Base-by-base conservation (phyloP, 2,797 vertebrate species). In the Falco biarmicus region DNA sequence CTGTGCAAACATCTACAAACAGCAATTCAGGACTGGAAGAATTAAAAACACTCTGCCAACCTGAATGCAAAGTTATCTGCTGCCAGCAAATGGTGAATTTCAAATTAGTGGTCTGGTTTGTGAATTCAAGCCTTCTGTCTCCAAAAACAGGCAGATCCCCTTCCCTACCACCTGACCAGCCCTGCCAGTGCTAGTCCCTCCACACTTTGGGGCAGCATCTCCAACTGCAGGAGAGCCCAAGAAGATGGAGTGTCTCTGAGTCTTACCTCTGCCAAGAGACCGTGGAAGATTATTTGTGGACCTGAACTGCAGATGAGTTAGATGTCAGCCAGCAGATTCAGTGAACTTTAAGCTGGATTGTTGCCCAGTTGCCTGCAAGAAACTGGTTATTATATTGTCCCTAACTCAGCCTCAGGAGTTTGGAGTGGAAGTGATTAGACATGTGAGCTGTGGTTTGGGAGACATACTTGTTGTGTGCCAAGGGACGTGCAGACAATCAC, bases 401-500 rank as follows among this genome's bases (percentile, higher is more conserved):
- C 60, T 53, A 86, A 47, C 28, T 75, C 59, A 80, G 88, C 77
- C 96, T 80, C 66, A 50, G 18, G 76, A 75, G 86, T 78, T 89
- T 79, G 66, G 90, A 88, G 88, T 92, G 92, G 88, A 96, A 94
- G 85, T 53, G 93, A 97, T 96, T 69, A 90, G 92, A 84, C 37
- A 76, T n/a, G 51, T 93, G 90, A 95, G 91, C 65, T 1, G 37
- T 57, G 80, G 66, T 95, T 94, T 93, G 78, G 84, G 83, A 96
- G 70, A 75, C 31, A 3, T 32, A 4, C 76, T 39, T 8, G 22
- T 65, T 83, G 57, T 28, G 76, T 96, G 96, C 95, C 94, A 96
- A 84, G 75, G 92, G 94, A 95, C 57, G 93, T 97, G 97, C 97
- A 94, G 91, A 63, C 66, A 48, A 91, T 96, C 97, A 97, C 93